Evolutionary conservation across 2,797 vertebrate species (phyloP).

Genomic region (Botia kubotai): DNA sequence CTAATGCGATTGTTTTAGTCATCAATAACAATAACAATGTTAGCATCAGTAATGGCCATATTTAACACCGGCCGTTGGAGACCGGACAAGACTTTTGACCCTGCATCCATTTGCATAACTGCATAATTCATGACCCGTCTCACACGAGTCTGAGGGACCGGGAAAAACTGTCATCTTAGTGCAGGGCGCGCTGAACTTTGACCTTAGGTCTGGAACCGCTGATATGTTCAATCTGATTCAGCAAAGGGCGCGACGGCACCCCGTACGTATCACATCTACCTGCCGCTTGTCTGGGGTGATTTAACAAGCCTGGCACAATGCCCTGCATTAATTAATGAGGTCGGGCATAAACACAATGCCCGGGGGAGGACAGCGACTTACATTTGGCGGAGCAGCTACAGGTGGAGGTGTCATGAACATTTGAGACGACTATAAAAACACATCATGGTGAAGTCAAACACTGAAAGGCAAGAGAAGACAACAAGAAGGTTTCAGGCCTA

Average conservation of each 20-base stretch:
- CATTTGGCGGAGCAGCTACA: conserved; percentile 32
- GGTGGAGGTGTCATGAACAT: conserved; percentile 32
- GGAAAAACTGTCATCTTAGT: conserved; percentile 26
- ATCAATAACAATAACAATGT: conserved; percentile 67
- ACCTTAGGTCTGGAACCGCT: conserved; percentile 41
- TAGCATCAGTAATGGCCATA: conserved; percentile 60
- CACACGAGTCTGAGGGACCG: background rate
- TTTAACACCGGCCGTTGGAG: conserved; percentile 51
- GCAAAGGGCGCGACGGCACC: conserved; percentile 42
- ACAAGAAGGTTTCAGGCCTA: no score
- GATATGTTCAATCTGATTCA: conserved; percentile 39
- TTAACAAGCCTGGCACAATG: conserved; percentile 64
- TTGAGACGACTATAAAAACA: conserved; percentile 39
- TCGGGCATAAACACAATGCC: conserved; percentile 48
- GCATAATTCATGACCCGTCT: conserved; percentile 53
- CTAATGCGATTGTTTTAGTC: conserved; percentile 52
- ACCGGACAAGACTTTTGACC: conserved; percentile 39
- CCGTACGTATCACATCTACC: conserved; percentile 49
- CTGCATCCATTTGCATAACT: conserved; percentile 55
- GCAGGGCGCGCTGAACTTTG: conserved; percentile 35
- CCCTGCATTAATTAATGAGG: conserved; percentile 73
- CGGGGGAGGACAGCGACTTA: conserved; percentile 49
- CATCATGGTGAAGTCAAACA: conserved; percentile 29
- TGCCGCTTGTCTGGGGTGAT: conserved; percentile 61
- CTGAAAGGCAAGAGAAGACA: background rate